Conservation (phyloP, 2,797 vertebrate genomes). For the Cyclura pinguis region DNA sequence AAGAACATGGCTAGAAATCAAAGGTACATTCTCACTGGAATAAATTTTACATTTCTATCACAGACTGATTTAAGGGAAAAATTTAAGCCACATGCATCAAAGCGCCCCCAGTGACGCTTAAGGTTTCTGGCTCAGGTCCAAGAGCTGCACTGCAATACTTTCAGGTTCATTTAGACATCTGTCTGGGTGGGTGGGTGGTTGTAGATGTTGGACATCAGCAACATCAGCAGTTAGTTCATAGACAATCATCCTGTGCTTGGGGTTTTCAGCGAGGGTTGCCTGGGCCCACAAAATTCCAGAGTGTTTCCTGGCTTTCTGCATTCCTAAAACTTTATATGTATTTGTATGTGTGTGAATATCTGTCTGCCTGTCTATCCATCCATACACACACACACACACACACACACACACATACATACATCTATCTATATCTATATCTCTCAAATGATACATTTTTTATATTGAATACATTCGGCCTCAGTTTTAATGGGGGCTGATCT, state of each 20-base stretch:
- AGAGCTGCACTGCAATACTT: slow-evolving; percentile 8
- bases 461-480: slow-evolving; percentile 49
- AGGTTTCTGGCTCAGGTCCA: neutral
- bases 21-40: neutral
- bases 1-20: slow-evolving; percentile 8
- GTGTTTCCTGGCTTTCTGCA: neutral
- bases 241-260: neutral
- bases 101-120: slow-evolving; percentile 13
- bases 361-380: too few species aligned
- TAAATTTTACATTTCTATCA: slow-evolving; percentile 11
- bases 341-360: neutral
- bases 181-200: too few species aligned
- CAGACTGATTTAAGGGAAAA: slow-evolving; percentile 13
- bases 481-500: slow-evolving; percentile 24
- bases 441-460: neutral
- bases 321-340: neutral
- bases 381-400: too few species aligned
- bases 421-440: too few species aligned
- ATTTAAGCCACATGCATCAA: slow-evolving; percentile 21
- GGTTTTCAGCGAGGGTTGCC: neutral
- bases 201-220: neutral
- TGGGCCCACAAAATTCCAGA: neutral
- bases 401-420: too few species aligned
- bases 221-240: neutral
- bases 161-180: slow-evolving; percentile 8